Percentiles rank a stretch among this genome's conserved stretches.
Conservation (phyloP, 2,888 invertebrate species). For the Patella pellucida region DNA sequence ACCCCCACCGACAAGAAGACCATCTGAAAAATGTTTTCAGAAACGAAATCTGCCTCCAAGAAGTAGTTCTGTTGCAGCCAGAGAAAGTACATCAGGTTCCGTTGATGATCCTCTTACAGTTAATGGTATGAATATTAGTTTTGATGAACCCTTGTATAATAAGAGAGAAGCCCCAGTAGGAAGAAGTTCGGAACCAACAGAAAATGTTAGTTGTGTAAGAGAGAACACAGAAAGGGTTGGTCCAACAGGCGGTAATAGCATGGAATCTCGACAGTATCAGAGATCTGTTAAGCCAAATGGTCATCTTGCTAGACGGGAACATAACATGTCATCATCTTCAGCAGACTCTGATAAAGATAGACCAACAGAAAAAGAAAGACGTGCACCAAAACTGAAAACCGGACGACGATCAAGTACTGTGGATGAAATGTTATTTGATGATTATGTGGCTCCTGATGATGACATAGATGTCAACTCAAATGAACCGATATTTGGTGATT, state of each 20-base stretch:
- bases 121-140: slow-evolving; percentile 56
- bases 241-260: neutral
- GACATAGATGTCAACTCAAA: slow-evolving; percentile 18
- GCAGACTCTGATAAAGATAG: neutral
- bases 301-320: neutral
- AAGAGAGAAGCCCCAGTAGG: slow-evolving; percentile 16
- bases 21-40: slow-evolving; percentile 20
- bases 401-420: slow-evolving; percentile 62
- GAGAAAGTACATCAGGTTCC: slow-evolving; percentile 23
- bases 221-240: neutral
- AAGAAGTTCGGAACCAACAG: neutral
- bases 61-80: neutral
- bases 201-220: neutral
- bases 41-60: slow-evolving; percentile 14
- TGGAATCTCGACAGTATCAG: neutral
- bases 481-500: slow-evolving; percentile 51
- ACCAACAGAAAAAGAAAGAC: neutral
- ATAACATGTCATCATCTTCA: slow-evolving; percentile 4
- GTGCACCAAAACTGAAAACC: slow-evolving; percentile 50
- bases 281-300: neutral
- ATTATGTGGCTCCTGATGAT: slow-evolving; percentile 52
- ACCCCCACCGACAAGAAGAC: slow-evolving; percentile 25
- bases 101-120: slow-evolving; percentile 37
- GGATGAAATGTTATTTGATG: slow-evolving; percentile 65
- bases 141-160: slow-evolving; percentile 58